Evolutionary conservation across 2,888 invertebrate genomes (phyloP), one percentile per base, ranked within the genome.

Genomic region (Eupithecia tripunctaria): DNA sequence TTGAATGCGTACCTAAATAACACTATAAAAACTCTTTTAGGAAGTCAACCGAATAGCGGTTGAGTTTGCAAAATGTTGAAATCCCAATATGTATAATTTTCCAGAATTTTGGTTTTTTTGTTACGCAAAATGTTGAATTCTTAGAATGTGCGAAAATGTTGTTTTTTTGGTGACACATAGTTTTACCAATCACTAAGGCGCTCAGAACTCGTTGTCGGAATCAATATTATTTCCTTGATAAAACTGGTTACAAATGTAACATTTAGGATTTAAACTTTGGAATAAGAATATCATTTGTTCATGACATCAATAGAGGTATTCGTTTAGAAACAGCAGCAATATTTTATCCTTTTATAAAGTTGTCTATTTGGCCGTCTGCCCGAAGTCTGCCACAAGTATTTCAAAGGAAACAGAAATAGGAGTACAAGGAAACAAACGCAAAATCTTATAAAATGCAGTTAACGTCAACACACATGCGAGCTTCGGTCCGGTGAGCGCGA

Each of bases 361-460:
- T 88, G 86, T 90, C 86, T 89, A 86, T 89, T 93, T 94, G 93
- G 92, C 92, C 81, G 81, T 77, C 74, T 91, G 91, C 92, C 93
- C 89, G 80, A 79, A 85, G 84, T 86, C 85, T 84, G 81, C 86
- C 85, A 82, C 87, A 88, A 88, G 84, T 89, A 88, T 90, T 89
- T 87, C 82, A 86, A 89, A 88, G 86, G 85, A 87, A 88, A 86
- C 87, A 88, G 85, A 90, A 89, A 89, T 89, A 88, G 86, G 85
- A 82, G 85, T 85, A 82, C 83, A 85, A 88, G 81, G 85, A 87
- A 91, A 89, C 86, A 89, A 92, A 92, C 85, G 86, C 88, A 88
- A 86, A 89, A 90, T 90, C 89, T 91, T 91, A 91, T 88, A 89
- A 91, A 91, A 90, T 89, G 86, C 88, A 89, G 90, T 92, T 90